A percentile compares a stretch with the other conserved stretches of the same genome.
These are phyloP conservation scores for Invenusta paracnida DNA, from an alignment of 2,888 invertebrate species.

Conservation along the genomic window DNA sequence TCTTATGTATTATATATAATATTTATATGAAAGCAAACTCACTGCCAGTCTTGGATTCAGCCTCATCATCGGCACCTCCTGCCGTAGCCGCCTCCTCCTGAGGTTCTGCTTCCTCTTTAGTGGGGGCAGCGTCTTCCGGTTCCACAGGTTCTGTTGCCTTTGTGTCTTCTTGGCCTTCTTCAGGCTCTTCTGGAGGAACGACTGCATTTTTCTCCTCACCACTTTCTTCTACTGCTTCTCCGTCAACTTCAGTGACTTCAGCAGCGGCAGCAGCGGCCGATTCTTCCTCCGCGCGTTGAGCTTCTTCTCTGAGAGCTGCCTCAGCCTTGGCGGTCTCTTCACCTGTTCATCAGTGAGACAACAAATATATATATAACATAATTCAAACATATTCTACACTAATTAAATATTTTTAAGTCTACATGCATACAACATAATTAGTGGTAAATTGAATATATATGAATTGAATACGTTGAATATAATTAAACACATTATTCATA, in stretches of 20 bases:
- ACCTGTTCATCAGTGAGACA: neutral
- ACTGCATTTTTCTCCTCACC: constrained; percentile 5
- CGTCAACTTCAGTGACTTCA: neutral
- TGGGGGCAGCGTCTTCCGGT: constrained; percentile 27
- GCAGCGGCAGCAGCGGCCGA: neutral
- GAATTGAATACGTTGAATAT: too few relatives aligned
- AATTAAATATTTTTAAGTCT: too few relatives aligned
- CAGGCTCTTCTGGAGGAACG: constrained; percentile 7
- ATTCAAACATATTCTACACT: too few relatives aligned
- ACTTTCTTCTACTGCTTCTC: constrained; percentile 1
- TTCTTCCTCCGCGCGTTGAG: neutral
- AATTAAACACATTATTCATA: too few relatives aligned
- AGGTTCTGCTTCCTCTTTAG: constrained; percentile 42
- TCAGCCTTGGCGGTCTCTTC: constrained; percentile 1
- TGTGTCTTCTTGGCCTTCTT: constrained; percentile 39
- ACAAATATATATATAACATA: too few relatives aligned
- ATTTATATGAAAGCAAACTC: too few relatives aligned
- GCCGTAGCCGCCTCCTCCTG: constrained; percentile 39
- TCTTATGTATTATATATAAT: too few relatives aligned
- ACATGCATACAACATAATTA: too few relatives aligned
- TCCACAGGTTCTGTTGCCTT: constrained; percentile 42
- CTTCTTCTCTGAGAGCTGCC: neutral
- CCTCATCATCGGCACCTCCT: neutral
- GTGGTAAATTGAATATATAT: too few relatives aligned
- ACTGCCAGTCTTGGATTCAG: neutral